Evolutionary conservation across 2,888 invertebrate genomes (phyloP), one percentile per base, ranked within the genome.

Genomic region (Aleiodes alternator): DNA sequence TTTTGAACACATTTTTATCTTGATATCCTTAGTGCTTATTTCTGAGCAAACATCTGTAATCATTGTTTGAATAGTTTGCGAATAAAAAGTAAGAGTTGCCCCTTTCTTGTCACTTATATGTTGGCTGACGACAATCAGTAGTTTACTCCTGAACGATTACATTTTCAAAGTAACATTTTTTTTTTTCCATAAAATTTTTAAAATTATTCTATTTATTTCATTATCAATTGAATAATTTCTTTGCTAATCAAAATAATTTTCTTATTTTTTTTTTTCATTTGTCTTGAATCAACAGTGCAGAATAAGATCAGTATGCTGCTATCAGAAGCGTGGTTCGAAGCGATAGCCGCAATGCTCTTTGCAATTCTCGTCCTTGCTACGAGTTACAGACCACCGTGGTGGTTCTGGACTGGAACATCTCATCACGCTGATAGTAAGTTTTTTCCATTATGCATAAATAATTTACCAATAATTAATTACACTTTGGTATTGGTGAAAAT

Each of bases 371-470:
- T 87, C 38, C 78, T 87, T 69, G 87, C 84, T 23, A 87, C 86
- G 16, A 84, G 86, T 56, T 87, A 84, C 72, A 84, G 87, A 64
- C 86, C 88, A 7, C 84, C 86, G 34, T 87, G 87, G 87, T 85
- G 86, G 84, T 87, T 87, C 77, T 86, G 85, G 84, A 74, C 75
- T 72, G 82, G 82, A 76, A 82, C 72, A 34, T 80, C 82, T 14
- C 79, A 82, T 55, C 82, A 83, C 70, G 66, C 75, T 31, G 82
- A 72, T 53, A 82, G 86, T 87, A 80, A 86, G 85, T 84, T 43
- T 43, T 43, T 38, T 38, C 5, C 38, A 38, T 38, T 38, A 8
- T 38, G 38, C 3, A 38, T 38, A 8, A 38, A 38, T 8, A 8
- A 38, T 38, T 38, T 3, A 38, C 8, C 38, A 38, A 43, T 9